Evolutionary conservation across 1,140 invertebrate species (phyloP), one percentile per base, ranked within the genome.

Genomic region (Cotesia vestalis): DNA sequence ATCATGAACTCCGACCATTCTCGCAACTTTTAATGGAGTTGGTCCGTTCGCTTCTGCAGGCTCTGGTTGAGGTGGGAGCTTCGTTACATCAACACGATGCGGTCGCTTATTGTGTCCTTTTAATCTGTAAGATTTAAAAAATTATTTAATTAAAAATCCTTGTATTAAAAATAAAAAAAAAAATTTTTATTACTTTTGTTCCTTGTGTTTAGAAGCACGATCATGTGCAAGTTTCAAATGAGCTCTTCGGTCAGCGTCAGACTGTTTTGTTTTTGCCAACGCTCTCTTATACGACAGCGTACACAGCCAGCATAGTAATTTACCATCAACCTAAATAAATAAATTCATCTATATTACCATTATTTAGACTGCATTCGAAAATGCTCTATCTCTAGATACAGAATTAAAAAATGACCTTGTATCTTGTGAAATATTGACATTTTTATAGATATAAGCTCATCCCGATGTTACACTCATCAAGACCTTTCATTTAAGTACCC

Each of bases 301-400:
- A 86, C 97, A 99, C 6, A 98, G 88, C 96, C 96, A 99, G 86
- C 97, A 99, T 51, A 98, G 88, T 53, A 98, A 85, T 86, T 98
- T 98, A 1, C 96, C 96, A 88, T 98, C 96, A 66, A 97, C 94
- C 95, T 97, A 86, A 55, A 90, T 87, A 81, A 70, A 72, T 72
- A 73, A 76, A 77, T 59, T 67, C 71, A 62, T 75, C 68, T 46
- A 69, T 40, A 17, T 17, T 17, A 17, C 17, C 17, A 17, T 17
- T 17, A 17, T 17, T 17, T 17, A 17, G 17, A 1, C 17, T 17
- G 17, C 17, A 17, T 17, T 17, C 17, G 17, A 17, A 17, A 17
- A 17, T 17, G 17, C 17, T 17, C 17, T 17, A 17, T 17, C 17
- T 17, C 17, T 17, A 17, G 0, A 17, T 17, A 17, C 17, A 17